A percentile compares a stretch with the other conserved stretches of the same genome.
These are phyloP conservation scores for Plectrocnemia conspersa DNA, from an alignment of 1,140 invertebrate genomes.

Conservation along the genomic window DNA sequence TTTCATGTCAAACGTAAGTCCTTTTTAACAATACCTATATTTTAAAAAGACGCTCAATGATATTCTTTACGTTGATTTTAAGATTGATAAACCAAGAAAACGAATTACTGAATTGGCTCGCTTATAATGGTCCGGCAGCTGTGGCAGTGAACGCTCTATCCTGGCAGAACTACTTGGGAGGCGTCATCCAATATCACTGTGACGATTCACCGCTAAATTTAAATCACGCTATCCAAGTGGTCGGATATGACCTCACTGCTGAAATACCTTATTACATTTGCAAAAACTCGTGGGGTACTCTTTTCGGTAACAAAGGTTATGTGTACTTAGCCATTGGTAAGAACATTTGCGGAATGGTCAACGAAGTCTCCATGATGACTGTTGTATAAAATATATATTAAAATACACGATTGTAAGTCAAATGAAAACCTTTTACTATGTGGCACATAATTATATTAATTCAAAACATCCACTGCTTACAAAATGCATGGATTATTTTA, in stretches of 20 bases:
- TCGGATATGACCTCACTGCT: conserved; percentile 74
- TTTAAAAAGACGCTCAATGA: background rate
- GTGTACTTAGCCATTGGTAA: conserved; percentile 69
- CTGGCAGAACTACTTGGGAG: conserved; percentile 86
- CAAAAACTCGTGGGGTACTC: conserved; percentile 78
- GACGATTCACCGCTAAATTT: conserved; percentile 55
- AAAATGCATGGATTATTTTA: no score
- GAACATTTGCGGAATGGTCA: conserved; percentile 71
- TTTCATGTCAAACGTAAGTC: conserved; percentile 50
- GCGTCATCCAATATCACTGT: conserved; percentile 80
- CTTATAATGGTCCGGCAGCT: conserved; percentile 68
- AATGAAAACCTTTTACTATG: no score
- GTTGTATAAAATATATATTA: conserved; percentile 11
- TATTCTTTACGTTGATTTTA: conserved; percentile 24
- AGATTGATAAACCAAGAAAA: conserved; percentile 66
- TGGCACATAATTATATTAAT: no score
- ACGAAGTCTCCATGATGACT: conserved; percentile 46
- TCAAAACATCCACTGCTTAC: no score
- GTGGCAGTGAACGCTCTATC: conserved; percentile 77
- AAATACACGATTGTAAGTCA: no score
- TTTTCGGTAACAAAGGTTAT: conserved; percentile 75
- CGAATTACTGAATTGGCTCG: conserved; percentile 59
- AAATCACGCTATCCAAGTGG: conserved; percentile 83
- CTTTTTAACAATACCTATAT: background rate
- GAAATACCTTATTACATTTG: conserved; percentile 78